These are phyloP conservation scores for Sebastes minor DNA, from an alignment of 2,797 vertebrate species.

Conservation along the genomic window DNA sequence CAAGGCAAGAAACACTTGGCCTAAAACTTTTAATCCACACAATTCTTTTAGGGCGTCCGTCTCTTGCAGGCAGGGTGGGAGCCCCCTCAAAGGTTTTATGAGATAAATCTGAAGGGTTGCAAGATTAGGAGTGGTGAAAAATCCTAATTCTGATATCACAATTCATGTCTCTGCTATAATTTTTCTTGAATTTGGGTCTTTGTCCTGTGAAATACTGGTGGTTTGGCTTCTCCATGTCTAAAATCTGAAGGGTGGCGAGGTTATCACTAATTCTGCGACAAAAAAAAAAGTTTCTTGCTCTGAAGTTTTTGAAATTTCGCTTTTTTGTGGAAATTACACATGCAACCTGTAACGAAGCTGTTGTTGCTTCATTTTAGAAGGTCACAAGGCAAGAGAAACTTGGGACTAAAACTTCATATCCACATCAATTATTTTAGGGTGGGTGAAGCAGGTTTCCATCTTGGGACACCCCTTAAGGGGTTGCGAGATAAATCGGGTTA, in stretches of 20 bases:
- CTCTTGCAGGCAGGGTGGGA: background rate
- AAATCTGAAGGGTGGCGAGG: background rate
- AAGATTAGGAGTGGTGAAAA: background rate
- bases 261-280: background rate
- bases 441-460: background rate
- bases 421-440: background rate
- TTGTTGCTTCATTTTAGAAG: background rate
- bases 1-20: background rate
- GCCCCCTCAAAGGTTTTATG: background rate
- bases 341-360: background rate
- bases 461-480: background rate
- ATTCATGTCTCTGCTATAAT: background rate
- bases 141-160: too few relatives aligned
- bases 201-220: background rate
- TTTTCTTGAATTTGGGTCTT: background rate
- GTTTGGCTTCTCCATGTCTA: background rate
- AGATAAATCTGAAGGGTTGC: background rate
- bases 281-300: background rate
- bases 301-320: background rate
- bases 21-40: background rate
- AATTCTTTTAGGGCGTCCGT: background rate
- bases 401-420: background rate
- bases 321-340: background rate
- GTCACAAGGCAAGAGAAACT: background rate
- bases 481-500: background rate